Base-by-base conservation (phyloP, 1,140 invertebrate species). In the Brachionus manjavacas region DNA sequence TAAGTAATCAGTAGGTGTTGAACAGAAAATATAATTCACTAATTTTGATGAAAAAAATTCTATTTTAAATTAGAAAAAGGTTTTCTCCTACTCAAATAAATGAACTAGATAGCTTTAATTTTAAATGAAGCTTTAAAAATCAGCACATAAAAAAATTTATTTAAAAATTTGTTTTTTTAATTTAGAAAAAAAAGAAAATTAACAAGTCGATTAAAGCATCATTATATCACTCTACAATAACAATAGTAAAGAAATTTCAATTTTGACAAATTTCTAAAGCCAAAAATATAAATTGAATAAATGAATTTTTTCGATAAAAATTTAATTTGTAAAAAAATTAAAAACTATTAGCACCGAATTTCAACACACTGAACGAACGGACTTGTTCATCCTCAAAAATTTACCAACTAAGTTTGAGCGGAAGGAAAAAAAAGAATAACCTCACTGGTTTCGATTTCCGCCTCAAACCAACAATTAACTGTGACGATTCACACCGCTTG, bases 171-270 rank as follows among this genome's bases (percentile, higher is more conserved):
- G 4, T 39, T 72, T 41, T 72, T 72, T 39, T 39, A 41, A 72
- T 41, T 20, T 39, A 41, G 16, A 72, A 72, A 68, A 72, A 72
- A 72, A 31, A 68, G 31, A 28, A 72, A 39, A 39, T 72, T 72
- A 72, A 39, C 68, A 72, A 39, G 16, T 39, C 16, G 68, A 39
- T 72, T 43, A 41, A 41, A 41, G 35, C 16, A 68, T 68, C 20
- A 31, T 72, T 41, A 16, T 39, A 72, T 72, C 68, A 72, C 68
- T 72, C 68, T 72, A 72, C 68, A 72, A 72, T 72, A 72, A 72
- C 68, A 72, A 72, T 41, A 43, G 9, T 20, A 72, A 39, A 16
- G 8, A 16, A 41, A 20, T 46, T 20, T 16, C 20, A 16, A 41
- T 20, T 41, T 39, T 41, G 39, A 72, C 31, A 20, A 41, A 20